Percentiles rank a stretch among this genome's conserved stretches.
These are phyloP conservation scores for Taeniopygia guttata DNA, from an alignment of 2,797 vertebrate species.

Conservation along the genomic window DNA sequence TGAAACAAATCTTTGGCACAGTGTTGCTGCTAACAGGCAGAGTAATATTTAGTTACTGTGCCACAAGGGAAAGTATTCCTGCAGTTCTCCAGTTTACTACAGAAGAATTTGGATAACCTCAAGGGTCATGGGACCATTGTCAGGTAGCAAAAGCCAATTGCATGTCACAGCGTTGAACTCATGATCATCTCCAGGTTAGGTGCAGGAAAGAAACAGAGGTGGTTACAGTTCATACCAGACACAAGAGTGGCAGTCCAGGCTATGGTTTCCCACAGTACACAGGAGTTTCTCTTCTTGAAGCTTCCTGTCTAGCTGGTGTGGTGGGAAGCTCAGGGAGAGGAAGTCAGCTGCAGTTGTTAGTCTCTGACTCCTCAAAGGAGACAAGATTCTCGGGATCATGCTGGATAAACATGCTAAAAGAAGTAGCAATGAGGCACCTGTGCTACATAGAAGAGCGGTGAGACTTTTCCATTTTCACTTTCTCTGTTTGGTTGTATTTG, in stretches of 20 bases:
- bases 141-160: neutral
- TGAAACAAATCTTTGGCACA: neutral
- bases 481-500: neutral
- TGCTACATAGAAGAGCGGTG: neutral
- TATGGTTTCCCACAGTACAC: neutral
- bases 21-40: neutral
- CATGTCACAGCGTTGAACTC: neutral
- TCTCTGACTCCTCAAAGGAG: neutral
- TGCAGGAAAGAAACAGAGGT: neutral
- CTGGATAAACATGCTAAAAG: neutral
- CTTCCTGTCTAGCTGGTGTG: neutral
- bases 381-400: neutral
- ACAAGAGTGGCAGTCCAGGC: neutral
- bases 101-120: neutral
- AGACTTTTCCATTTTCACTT: neutral
- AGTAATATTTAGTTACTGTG: neutral
- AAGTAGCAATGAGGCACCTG: fast-evolving
- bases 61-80: neutral
- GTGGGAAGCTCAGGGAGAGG: neutral
- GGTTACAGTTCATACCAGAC: fast-evolving
- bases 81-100: neutral
- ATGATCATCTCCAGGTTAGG: neutral
- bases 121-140: neutral
- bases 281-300: neutral
- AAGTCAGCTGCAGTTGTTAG: neutral